Percentiles rank a stretch among this genome's conserved stretches.
phyloP scores from a whole-genome alignment of 2,113 vertebrate species.

The Micronycteris hirsuta region DNA sequence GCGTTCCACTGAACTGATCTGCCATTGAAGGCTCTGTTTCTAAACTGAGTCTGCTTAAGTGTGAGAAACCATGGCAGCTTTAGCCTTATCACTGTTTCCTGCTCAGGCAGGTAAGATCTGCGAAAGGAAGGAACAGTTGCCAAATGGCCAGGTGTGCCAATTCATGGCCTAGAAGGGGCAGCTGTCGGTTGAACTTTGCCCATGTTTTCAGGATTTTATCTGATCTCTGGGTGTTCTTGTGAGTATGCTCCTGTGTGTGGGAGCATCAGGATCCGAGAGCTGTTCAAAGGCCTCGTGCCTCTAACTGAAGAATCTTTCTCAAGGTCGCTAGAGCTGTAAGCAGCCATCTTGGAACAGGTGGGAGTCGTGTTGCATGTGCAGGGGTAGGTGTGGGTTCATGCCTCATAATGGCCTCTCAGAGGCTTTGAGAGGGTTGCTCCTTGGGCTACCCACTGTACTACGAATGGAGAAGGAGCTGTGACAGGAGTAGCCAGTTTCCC shows the following conservation, averaged over 20 bases:
- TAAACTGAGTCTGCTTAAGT: background rate
- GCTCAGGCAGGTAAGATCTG: slow-evolving; percentile 54
- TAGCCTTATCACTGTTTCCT: slow-evolving; percentile 46
- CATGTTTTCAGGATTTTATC: slow-evolving; percentile 73
- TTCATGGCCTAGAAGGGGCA: slow-evolving; percentile 62
- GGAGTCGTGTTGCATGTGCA: too few species aligned
- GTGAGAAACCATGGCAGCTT: background rate
- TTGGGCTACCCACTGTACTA: background rate
- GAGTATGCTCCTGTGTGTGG: background rate
- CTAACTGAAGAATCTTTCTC: background rate
- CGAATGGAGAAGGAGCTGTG: background rate
- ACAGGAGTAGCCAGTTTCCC: background rate
- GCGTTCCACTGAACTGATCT: background rate
- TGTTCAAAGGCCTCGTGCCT: background rate
- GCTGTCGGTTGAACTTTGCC: slow-evolving; percentile 77
- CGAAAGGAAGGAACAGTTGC: slow-evolving; percentile 57
- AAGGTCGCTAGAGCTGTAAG: background rate
- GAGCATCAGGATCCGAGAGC: background rate
- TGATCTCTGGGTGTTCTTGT: slow-evolving; percentile 45
- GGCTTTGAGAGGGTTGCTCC: background rate
- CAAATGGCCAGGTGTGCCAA: slow-evolving; percentile 73
- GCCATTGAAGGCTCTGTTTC: background rate
- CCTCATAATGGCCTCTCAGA: background rate
- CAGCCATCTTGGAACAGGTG: background rate
- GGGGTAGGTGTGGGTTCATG: background rate